Evolutionary conservation across 2,113 vertebrate species (phyloP).

Genomic region (Gobius niger): DNA sequence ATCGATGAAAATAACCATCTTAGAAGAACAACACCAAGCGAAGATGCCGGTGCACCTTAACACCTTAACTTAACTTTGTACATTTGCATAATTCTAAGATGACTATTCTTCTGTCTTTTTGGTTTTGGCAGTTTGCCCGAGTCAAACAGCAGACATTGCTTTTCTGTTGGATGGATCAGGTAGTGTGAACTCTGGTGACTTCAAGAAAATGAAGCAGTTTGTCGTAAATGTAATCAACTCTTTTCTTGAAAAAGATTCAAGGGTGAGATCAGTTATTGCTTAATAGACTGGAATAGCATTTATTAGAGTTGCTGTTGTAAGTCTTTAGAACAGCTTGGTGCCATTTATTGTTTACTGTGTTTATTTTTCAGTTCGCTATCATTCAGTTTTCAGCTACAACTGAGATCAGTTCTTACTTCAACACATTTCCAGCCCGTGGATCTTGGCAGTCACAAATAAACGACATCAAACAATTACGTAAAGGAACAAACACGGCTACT

Average conservation of each 20-base stretch:
- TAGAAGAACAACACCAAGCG: neutral
- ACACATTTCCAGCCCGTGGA: neutral
- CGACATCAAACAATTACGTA: fast-evolving
- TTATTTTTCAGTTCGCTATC: conserved; percentile 70
- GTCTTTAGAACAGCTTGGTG: neutral
- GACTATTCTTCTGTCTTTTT: neutral
- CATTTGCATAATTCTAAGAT: neutral
- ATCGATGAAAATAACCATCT: fast-evolving
- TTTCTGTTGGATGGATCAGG: conserved; percentile 76
- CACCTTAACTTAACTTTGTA: neutral
- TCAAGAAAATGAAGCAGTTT: conserved; percentile 53
- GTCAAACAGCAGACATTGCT: conserved; percentile 61
- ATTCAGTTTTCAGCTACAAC: neutral
- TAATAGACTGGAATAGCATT: neutral
- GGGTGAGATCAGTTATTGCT: conserved; percentile 36
- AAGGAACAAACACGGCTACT: conserved; percentile 22
- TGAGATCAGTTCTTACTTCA: conserved; percentile 23
- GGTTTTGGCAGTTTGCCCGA: conserved; percentile 57
- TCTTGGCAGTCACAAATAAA: neutral
- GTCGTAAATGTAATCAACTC: conserved; percentile 43
- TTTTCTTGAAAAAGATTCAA: conserved; percentile 27
- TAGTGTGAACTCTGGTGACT: conserved; percentile 57
- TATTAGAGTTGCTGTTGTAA: neutral
- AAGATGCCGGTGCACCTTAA: conserved; percentile 36
- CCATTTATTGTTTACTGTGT: neutral